Evolutionary conservation across 2,113 vertebrate genomes (phyloP).

Genomic region (Stegastes partitus): DNA sequence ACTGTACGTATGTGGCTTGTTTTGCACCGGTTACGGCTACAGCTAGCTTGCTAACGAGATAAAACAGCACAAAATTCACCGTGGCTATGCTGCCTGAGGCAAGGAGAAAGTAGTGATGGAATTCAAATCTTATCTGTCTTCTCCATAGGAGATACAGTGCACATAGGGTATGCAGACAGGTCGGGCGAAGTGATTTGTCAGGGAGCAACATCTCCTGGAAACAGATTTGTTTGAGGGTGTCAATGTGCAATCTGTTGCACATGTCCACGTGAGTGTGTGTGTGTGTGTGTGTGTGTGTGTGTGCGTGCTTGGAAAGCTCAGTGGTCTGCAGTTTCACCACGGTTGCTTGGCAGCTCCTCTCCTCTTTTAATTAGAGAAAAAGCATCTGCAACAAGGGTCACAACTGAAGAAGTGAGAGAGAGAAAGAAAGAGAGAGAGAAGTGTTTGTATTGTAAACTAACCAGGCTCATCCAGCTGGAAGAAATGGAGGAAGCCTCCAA

Average conservation of each 20-base stretch:
- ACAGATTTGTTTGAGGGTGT: conserved; percentile 67
- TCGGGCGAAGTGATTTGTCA: conserved; percentile 66
- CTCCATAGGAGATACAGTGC: conserved; percentile 57
- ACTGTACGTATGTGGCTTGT: conserved; percentile 24
- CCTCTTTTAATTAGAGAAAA: conserved; percentile 80
- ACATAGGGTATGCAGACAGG: conserved; percentile 61
- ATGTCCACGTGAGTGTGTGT: conserved; percentile 14
- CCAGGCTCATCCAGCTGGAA: conserved; percentile 9
- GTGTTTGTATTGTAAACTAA: conserved; percentile 57
- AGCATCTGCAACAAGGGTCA: conserved; percentile 73
- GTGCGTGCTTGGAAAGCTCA: conserved; percentile 32
- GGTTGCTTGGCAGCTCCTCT: conserved; percentile 75
- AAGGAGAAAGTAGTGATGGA: conserved; percentile 51
- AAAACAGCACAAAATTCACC: conserved; percentile 51
- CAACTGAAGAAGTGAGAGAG: conserved; percentile 35
- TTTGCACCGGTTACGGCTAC: conserved; percentile 22
- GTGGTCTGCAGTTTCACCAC: conserved; percentile 65
- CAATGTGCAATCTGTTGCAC: conserved; percentile 52
- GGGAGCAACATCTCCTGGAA: conserved; percentile 59
- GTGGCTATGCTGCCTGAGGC: conserved; percentile 54
- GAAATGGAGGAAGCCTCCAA: conserved; percentile 28
- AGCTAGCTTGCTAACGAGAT: conserved; percentile 57
- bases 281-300: conserved; percentile 15
- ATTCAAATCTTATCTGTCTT: conserved; percentile 72
- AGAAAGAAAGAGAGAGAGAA: conserved; percentile 18